Evolutionary conservation across 2,797 vertebrate species (phyloP).

Genomic region (Acipenser ruthenus): DNA sequence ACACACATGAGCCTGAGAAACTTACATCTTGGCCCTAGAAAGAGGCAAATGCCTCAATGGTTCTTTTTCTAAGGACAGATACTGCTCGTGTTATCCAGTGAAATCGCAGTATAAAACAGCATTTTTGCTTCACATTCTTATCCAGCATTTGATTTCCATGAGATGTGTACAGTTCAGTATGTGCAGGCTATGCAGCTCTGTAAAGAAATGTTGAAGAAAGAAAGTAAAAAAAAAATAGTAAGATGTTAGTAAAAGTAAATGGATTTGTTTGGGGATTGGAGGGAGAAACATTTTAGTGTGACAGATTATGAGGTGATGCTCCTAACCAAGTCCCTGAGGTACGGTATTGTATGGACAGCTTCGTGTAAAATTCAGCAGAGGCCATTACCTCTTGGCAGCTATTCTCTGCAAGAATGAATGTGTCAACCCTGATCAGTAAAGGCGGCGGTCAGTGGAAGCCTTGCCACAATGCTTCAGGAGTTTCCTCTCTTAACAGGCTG

Average conservation of each 20-base stretch:
- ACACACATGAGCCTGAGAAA: too few species aligned
- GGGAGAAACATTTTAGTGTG: conserved; percentile 4
- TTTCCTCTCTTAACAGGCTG: conserved; percentile 9
- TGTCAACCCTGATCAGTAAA: conserved; percentile 41
- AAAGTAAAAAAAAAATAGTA: too few species aligned
- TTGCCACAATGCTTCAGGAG: conserved; percentile 28
- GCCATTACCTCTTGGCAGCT: conserved; percentile 25
- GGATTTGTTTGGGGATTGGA: neutral
- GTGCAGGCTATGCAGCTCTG: too few species aligned
- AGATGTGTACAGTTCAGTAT: too few species aligned
- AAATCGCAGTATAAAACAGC: too few species aligned
- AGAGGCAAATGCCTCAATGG: too few species aligned
- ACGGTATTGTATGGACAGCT: conserved; percentile 25
- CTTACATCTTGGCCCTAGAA: too few species aligned
- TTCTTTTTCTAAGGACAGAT: too few species aligned
- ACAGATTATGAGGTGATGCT: conserved; percentile 24
- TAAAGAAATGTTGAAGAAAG: too few species aligned
- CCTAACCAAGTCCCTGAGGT: conserved; percentile 21
- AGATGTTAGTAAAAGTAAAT: neutral
- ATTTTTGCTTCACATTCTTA: too few species aligned
- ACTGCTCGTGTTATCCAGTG: too few species aligned
- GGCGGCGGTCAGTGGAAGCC: conserved; percentile 26
- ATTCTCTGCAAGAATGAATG: conserved; percentile 31
- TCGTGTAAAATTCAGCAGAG: conserved; percentile 51
- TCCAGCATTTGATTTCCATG: too few species aligned